Percentiles rank a stretch among this genome's conserved stretches.
phyloP scores from a whole-genome alignment of 1,140 invertebrate species.

The Neodiprion lecontei region DNA sequence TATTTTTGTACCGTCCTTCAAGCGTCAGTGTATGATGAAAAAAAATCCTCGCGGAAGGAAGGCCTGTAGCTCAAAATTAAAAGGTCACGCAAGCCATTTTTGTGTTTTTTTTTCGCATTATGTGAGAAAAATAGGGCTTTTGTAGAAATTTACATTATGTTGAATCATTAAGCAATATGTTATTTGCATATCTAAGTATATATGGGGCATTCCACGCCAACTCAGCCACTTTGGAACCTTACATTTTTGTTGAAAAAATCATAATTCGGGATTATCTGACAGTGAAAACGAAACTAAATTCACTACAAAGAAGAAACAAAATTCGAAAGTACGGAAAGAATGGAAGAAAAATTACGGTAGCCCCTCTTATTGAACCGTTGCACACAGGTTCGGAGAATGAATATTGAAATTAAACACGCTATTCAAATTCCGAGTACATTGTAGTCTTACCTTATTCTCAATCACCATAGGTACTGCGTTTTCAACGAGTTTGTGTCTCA shows the following conservation, averaged over 20 bases:
- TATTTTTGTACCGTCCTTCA: no score
- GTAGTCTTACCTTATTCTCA: slow-evolving; percentile 7
- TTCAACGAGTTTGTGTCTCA: slow-evolving; percentile 2
- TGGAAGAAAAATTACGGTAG: background rate
- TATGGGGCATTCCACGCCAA: no score
- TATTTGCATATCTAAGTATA: no score
- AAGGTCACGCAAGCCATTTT: no score
- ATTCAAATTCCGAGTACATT: slow-evolving; percentile 6
- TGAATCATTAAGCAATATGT: no score
- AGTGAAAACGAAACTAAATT: background rate
- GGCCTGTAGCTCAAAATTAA: no score
- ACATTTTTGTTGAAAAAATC: background rate
- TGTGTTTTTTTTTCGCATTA: no score
- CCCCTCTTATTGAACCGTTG: background rate
- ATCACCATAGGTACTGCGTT: slow-evolving; percentile 11
- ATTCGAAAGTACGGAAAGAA: background rate
- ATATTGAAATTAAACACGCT: background rate
- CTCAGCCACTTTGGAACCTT: no score
- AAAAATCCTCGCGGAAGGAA: no score
- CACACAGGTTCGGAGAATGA: background rate
- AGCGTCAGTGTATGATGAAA: no score
- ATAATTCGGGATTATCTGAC: background rate
- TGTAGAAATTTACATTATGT: no score
- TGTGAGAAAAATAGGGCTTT: no score
- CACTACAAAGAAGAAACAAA: background rate